Conservation (phyloP, 2,888 invertebrate species). For the Drosophila pseudotakahashii region DNA sequence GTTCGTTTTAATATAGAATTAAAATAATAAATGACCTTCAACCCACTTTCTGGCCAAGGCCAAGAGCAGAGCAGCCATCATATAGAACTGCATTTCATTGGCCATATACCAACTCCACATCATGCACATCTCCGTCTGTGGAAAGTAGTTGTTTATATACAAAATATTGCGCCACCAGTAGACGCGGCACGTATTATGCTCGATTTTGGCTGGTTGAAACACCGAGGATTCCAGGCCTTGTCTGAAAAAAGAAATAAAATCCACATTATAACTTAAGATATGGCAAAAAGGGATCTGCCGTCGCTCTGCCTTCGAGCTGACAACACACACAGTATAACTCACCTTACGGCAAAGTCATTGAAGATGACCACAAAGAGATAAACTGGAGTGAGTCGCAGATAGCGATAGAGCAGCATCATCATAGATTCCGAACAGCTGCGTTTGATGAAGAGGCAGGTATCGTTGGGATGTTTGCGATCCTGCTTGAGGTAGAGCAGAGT, state of each 20-base stretch:
- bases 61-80: slow-evolving; percentile 88
- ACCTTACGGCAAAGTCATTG: slow-evolving; percentile 88
- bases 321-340: slow-evolving; percentile 36
- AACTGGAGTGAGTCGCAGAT: slow-evolving; percentile 91
- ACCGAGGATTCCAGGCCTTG: slow-evolving; percentile 90
- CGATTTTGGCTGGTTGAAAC: slow-evolving; percentile 88
- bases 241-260: slow-evolving; percentile 68
- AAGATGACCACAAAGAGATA: slow-evolving; percentile 92
- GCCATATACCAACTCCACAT: slow-evolving; percentile 94
- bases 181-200: slow-evolving; percentile 90
- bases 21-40: slow-evolving; percentile 21
- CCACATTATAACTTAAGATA: too few relatives aligned
- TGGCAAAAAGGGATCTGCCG: too few relatives aligned
- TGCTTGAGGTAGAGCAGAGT: slow-evolving; percentile 89
- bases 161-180: slow-evolving; percentile 94
- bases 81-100: slow-evolving; percentile 91
- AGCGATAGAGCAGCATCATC: slow-evolving; percentile 86
- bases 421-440: slow-evolving; percentile 70
- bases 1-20: neutral
- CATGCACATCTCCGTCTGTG: slow-evolving; percentile 91
- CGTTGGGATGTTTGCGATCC: slow-evolving; percentile 84
- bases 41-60: slow-evolving; percentile 89
- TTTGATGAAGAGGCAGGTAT: slow-evolving; percentile 61
- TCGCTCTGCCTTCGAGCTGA: too few relatives aligned
- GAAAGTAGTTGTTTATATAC: slow-evolving; percentile 92